phyloP scores from a whole-genome alignment of 2,888 invertebrate genomes.

The Cephalotes varians region DNA sequence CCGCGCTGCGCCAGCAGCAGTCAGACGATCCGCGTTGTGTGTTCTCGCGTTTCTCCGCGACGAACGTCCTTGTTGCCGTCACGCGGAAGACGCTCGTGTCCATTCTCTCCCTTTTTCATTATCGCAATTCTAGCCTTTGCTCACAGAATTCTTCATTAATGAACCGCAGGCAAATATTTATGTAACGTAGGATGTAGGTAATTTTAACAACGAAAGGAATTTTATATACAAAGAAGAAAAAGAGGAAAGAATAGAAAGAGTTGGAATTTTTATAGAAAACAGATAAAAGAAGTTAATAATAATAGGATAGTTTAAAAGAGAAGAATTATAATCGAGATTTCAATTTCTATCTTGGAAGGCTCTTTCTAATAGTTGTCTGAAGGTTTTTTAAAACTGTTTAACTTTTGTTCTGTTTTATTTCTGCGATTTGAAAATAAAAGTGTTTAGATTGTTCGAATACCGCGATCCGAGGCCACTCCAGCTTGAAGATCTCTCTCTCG shows the following conservation, averaged over 20 bases:
- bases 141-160: neutral
- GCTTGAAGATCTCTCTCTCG: neutral
- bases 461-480: neutral
- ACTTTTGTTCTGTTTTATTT: neutral
- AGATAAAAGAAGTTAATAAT: neutral
- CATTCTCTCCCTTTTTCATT: constrained; percentile 7
- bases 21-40: neutral
- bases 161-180: constrained; percentile 7
- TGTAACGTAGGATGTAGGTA: neutral
- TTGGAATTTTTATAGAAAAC: neutral
- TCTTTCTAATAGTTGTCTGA: neutral
- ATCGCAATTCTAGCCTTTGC: neutral
- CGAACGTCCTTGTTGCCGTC: constrained; percentile 25
- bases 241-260: neutral
- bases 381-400: neutral
- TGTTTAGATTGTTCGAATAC: neutral
- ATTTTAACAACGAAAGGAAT: neutral
- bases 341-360: neutral
- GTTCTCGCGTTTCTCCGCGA: neutral
- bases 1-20: constrained; percentile 5
- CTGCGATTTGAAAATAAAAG: neutral
- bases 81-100: constrained; percentile 18
- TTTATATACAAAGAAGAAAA: neutral
- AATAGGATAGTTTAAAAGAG: neutral
- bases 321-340: constrained; percentile 9